A percentile compares a stretch with the other conserved stretches of the same genome.
Conservation (phyloP, 2,797 vertebrate species). For the Zenarchopterus dispar region DNA sequence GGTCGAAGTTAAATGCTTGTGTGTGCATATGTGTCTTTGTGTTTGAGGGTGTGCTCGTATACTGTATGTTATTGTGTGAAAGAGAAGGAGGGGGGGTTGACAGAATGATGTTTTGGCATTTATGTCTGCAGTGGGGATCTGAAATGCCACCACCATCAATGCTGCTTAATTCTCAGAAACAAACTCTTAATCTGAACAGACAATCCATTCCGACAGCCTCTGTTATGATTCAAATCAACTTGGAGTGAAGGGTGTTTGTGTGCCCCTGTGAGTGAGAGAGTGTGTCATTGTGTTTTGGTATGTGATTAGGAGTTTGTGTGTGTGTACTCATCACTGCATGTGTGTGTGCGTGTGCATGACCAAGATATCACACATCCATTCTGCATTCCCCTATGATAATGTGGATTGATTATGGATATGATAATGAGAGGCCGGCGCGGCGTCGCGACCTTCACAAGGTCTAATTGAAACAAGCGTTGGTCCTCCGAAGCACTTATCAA, state of each 20-base stretch:
- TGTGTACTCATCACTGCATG: constrained; percentile 12
- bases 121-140: constrained; percentile 73
- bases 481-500: constrained; percentile 85
- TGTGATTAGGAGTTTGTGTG: constrained; percentile 74
- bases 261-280: constrained; percentile 72
- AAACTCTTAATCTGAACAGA: constrained; percentile 81
- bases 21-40: constrained; percentile 32
- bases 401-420: constrained; percentile 86
- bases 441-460: constrained; percentile 84
- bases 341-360: constrained; percentile 61
- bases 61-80: constrained; percentile 52
- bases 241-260: constrained; percentile 72
- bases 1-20: constrained; percentile 59
- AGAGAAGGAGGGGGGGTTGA: constrained; percentile 49
- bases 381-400: constrained; percentile 81
- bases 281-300: constrained; percentile 81
- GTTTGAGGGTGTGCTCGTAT: constrained; percentile 31
- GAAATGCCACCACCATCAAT: constrained; percentile 83
- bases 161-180: constrained; percentile 79
- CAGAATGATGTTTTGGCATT: constrained; percentile 79
- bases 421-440: constrained; percentile 83
- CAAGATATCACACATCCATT: constrained; percentile 81
- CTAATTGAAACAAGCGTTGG: constrained; percentile 85
- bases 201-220: constrained; percentile 79
- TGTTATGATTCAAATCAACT: constrained; percentile 82